A percentile compares a stretch with the other conserved stretches of the same genome.
Evolutionary conservation across 2,797 vertebrate genomes (phyloP).

Genomic region (Rhinophrynus dorsalis): DNA sequence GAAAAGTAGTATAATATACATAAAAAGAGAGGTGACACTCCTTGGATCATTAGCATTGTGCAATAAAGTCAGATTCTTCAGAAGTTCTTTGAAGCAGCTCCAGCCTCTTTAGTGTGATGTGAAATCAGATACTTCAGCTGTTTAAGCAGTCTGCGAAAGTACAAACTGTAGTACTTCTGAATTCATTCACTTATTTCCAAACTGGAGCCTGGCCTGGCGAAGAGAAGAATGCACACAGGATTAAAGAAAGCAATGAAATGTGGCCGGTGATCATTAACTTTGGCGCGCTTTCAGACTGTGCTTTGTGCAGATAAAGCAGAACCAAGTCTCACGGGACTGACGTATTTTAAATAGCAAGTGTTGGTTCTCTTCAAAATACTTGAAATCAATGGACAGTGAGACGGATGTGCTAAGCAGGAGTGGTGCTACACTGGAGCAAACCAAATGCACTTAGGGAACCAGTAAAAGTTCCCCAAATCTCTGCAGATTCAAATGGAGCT

Average conservation of each 20-base stretch:
- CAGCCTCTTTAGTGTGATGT: constrained; percentile 63
- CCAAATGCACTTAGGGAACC: no score
- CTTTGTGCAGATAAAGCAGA: constrained; percentile 64
- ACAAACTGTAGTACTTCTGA: constrained; percentile 67
- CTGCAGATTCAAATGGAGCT: no score
- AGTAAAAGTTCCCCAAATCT: no score
- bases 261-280: constrained; percentile 56
- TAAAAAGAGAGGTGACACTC: constrained; percentile 52
- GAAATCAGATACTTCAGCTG: constrained; percentile 69
- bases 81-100: constrained; percentile 70
- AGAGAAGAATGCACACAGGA: constrained; percentile 42
- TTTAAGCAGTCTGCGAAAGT: constrained; percentile 67
- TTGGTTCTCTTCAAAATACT: no score
- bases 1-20: constrained; percentile 43
- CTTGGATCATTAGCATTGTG: constrained; percentile 61
- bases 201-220: constrained; percentile 57
- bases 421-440: no score
- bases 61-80: constrained; percentile 69
- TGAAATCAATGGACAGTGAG: no score
- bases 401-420: no score
- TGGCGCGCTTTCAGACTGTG: constrained; percentile 62
- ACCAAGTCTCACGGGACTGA: constrained; percentile 57
- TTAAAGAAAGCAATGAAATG: constrained; percentile 46
- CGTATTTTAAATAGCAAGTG: constrained; percentile 46
- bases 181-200: constrained; percentile 73